phyloP scores from a whole-genome alignment of 1,140 invertebrate genomes.

The Harlomillsia oculata region DNA sequence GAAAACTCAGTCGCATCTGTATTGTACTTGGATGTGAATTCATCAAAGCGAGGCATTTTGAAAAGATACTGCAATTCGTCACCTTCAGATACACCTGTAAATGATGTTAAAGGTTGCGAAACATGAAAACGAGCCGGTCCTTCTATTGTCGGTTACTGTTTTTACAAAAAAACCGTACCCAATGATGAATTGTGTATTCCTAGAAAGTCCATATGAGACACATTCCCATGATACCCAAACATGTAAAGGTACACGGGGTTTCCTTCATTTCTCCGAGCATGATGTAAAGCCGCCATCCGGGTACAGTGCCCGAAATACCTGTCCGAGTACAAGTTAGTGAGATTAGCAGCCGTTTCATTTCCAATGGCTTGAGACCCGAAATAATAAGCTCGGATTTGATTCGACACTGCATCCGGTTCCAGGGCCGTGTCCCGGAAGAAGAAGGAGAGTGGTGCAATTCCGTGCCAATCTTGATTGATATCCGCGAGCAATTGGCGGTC shows the following conservation, averaged over 20 bases:
- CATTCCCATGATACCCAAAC: conserved; percentile 11
- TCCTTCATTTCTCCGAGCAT: conserved; percentile 23
- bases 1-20: conserved; percentile 13
- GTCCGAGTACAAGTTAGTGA: conserved; percentile 30
- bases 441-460: conserved; percentile 22
- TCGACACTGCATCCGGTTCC: conserved; percentile 30
- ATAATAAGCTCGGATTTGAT: conserved; percentile 33
- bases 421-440: conserved; percentile 27
- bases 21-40: neutral
- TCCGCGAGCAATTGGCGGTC: conserved; percentile 16
- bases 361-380: conserved; percentile 27
- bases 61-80: conserved; percentile 33
- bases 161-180: no score
- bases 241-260: conserved; percentile 25
- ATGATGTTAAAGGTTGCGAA: no score
- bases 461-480: conserved; percentile 30
- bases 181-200: conserved; percentile 4
- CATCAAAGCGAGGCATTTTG: conserved; percentile 17
- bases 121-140: no score
- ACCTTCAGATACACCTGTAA: conserved; percentile 27
- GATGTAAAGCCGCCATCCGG: conserved; percentile 20
- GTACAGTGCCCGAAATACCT: conserved; percentile 24
- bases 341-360: conserved; percentile 14
- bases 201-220: conserved; percentile 12
- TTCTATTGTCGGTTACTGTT: no score